Base-by-base conservation (phyloP, 2,113 vertebrate species). In the Perca flavescens region DNA sequence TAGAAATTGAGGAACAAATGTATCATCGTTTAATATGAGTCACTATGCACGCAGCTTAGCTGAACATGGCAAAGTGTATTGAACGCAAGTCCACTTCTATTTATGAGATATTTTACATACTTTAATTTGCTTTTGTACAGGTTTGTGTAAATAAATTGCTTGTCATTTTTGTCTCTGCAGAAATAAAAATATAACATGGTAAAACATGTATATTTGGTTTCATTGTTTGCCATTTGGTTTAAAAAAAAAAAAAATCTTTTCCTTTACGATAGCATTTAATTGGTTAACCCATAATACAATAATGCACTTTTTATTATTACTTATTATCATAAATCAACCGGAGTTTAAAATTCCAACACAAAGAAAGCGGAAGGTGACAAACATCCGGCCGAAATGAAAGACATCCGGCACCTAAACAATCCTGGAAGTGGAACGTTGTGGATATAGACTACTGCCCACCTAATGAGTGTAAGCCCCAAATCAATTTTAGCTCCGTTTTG, bases 41-140 rank as follows among this genome's bases (percentile, higher is more conserved):
- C 98, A 99, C 98, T 98, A 99, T 99, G 97, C 98, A 99, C 97
- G 97, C 96, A 99, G 96, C 97, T 99, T 98, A 97, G 97, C 97
- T 99, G 97, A 98, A 99, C 96, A 97, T 98, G 96, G 96, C 96
- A 96, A 99, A 98, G 97, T 99, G 96, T 99, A 98, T 97, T 97
- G 97, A 98, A 97, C 83, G 97, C 96, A 97, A 96, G 96, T 98
- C 97, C 97, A 98, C 97, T 97, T 97, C 97, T 99, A 99, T 99
- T 99, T 99, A 99, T 99, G 97, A 98, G 96, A 96, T 97, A 97
- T 97, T 97, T 99, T 99, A 97, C 96, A 97, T 99, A 97, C 97
- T 97, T 98, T 99, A 97, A 98, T 97, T 98, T 98, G 97, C 96
- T 98, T 99, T 99, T 99, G 98, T 99, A 99, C 97, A 99, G 98